A percentile compares a stretch with the other conserved stretches of the same genome.
phyloP scores from a whole-genome alignment of 2,113 vertebrate genomes.

The Haemorhous mexicanus region DNA sequence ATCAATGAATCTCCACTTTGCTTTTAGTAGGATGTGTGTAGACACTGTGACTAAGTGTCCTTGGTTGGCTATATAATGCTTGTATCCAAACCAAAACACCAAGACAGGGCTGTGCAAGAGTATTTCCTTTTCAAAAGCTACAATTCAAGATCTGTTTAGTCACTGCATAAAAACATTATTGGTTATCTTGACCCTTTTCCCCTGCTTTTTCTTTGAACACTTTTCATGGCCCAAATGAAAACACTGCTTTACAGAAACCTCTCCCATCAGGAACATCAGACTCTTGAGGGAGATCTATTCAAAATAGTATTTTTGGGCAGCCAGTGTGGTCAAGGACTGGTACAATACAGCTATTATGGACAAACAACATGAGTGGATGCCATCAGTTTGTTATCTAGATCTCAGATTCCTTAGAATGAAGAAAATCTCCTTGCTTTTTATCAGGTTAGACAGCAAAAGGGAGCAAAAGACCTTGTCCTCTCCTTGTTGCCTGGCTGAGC shows the following conservation, averaged over 20 bases:
- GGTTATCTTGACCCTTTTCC: not conserved
- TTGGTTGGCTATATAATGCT: not conserved
- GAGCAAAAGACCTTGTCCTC: not conserved
- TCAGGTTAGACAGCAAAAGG: not conserved
- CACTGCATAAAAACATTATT: not conserved
- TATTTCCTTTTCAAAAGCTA: not conserved
- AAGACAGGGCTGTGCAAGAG: not conserved
- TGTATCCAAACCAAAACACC: not conserved
- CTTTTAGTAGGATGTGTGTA: not conserved
- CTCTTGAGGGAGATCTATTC: not conserved
- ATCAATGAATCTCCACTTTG: not conserved
- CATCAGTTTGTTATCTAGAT: not conserved
- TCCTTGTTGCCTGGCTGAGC: not conserved
- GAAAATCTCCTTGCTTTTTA: not conserved
- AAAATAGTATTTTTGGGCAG: not conserved
- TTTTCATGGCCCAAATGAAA: not conserved
- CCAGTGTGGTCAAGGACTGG: not conserved
- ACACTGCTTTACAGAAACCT: not conserved
- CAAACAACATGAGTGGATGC: not conserved
- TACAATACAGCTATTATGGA: not conserved
- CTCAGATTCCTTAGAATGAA: not conserved
- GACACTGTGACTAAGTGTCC: not conserved
- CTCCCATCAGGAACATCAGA: not conserved
- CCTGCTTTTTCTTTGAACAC: not conserved
- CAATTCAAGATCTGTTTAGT: not conserved